phyloP scores from a whole-genome alignment of 2,797 vertebrate genomes.

The Lacerta viridis region DNA sequence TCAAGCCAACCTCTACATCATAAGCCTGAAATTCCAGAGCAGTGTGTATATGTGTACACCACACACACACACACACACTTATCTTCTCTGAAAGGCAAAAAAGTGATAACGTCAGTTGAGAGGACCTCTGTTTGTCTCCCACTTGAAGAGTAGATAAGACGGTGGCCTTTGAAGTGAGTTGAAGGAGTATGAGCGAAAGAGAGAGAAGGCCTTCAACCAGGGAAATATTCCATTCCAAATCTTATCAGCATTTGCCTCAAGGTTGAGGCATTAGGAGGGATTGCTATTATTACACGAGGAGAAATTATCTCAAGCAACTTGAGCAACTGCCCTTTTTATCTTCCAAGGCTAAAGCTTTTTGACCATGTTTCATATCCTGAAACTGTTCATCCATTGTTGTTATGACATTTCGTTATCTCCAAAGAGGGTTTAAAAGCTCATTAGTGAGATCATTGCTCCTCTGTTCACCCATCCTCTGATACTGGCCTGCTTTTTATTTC shows the following conservation, averaged over 20 bases:
- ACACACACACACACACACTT: neutral
- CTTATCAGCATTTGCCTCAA: slow-evolving; percentile 31
- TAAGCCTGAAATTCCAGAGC: slow-evolving; percentile 18
- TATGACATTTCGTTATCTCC: slow-evolving; percentile 47
- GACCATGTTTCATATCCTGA: slow-evolving; percentile 56
- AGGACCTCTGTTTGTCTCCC: slow-evolving; percentile 10
- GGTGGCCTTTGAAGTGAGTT: slow-evolving; percentile 41
- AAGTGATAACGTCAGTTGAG: slow-evolving; percentile 34
- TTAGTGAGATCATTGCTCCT: slow-evolving; percentile 55
- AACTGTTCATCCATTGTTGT: slow-evolving; percentile 59
- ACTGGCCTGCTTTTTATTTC: neutral
- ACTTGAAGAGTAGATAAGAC: slow-evolving; percentile 40
- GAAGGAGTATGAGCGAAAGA: neutral
- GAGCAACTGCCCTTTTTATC: slow-evolving; percentile 63
- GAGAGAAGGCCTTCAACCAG: slow-evolving; percentile 31
- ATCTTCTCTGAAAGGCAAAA: slow-evolving; percentile 23
- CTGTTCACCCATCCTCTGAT: slow-evolving; percentile 40
- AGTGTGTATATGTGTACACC: neutral
- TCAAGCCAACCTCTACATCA: slow-evolving; percentile 15
- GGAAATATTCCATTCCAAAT: slow-evolving; percentile 35
- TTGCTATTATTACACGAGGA: slow-evolving; percentile 42
- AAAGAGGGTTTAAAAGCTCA: slow-evolving; percentile 53
- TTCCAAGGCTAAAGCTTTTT: slow-evolving; percentile 38
- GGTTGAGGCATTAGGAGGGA: slow-evolving; percentile 41
- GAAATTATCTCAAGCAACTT: slow-evolving; percentile 54